Conservation (phyloP, 2,888 invertebrate species). For the Hirudinaria manillensis region DNA sequence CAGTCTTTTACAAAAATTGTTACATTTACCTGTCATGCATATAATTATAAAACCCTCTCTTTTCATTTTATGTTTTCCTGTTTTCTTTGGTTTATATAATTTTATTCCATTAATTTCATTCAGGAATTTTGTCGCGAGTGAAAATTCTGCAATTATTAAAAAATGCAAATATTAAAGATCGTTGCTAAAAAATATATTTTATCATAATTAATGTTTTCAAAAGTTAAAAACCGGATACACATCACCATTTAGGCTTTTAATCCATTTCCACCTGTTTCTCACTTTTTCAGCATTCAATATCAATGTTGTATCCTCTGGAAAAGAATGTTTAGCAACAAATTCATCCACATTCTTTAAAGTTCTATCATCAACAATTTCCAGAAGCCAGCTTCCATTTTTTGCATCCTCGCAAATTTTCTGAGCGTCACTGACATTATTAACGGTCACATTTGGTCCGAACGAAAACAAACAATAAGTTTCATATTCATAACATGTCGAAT, state of each 20-base stretch:
- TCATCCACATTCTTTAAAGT: neutral
- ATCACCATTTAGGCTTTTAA: neutral
- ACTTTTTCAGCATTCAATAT: neutral
- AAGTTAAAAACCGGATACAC: no score
- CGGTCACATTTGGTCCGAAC: conserved; percentile 8
- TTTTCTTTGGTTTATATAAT: no score
- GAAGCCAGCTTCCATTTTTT: neutral
- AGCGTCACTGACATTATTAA: neutral
- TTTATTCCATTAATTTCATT: no score
- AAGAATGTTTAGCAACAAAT: neutral
- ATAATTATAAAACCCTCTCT: no score
- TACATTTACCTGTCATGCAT: no score
- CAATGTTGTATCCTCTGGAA: neutral
- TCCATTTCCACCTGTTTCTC: neutral
- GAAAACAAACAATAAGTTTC: conserved; percentile 3
- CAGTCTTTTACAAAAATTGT: no score
- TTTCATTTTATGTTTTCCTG: no score
- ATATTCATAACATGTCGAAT: neutral
- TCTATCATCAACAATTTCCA: neutral
- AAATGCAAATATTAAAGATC: no score
- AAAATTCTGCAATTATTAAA: no score
- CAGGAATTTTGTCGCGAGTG: no score
- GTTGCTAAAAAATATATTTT: no score
- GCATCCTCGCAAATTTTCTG: neutral
- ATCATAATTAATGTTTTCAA: no score